Evolutionary conservation across 2,113 vertebrate genomes (phyloP), one percentile per base, ranked within the genome.

Genomic region (Sinocyclocheilus maitianheensis): DNA sequence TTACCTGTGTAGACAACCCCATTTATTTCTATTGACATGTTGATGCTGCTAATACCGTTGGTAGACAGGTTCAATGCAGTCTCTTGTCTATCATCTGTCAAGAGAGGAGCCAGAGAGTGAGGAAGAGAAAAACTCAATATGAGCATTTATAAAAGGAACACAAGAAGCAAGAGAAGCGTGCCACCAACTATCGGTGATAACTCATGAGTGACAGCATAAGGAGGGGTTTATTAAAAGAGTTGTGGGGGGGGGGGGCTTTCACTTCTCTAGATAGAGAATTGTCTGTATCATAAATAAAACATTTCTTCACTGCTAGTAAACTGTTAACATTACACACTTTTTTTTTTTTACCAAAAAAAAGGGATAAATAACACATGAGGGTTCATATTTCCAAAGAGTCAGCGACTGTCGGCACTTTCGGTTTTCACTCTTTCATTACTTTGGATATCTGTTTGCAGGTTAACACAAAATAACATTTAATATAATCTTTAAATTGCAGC

Each of bases 11-110:
- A 99, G 97, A 99, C 97, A 96, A 99, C 97, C 97, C 98, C 98
- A 97, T 99, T 99, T 97, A 99, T 98, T 97, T 99, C 97, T 96
- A 99, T 97, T 94, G 98, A 99, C 98, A 99, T 99, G 98, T 99
- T 99, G 97, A 99, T 98, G 97, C 98, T 99, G 97, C 97, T 99
- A 97, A 99, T 98, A 96, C 97, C 95, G 92, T 95, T 96, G 96
- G 97, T 97, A 95, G 98, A 97, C 97, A 99, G 97, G 95, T 94
- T 99, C 96, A 99, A 97, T 96, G 97, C 95, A 4, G 96, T 95
- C 94, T 99, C 97, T 96, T 97, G 96, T 95, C 95, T 97, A 94
- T 99, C 98, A 97, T 99, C 98, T 99, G 96, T 94, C 94, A 95
- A 89, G 93, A 94, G 93, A 93, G 93, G 92, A 93, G 93, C 91